Percentiles rank a stretch among this genome's conserved stretches.
Conservation (phyloP, 2,888 invertebrate species). For the Drosophila neutralis region DNA sequence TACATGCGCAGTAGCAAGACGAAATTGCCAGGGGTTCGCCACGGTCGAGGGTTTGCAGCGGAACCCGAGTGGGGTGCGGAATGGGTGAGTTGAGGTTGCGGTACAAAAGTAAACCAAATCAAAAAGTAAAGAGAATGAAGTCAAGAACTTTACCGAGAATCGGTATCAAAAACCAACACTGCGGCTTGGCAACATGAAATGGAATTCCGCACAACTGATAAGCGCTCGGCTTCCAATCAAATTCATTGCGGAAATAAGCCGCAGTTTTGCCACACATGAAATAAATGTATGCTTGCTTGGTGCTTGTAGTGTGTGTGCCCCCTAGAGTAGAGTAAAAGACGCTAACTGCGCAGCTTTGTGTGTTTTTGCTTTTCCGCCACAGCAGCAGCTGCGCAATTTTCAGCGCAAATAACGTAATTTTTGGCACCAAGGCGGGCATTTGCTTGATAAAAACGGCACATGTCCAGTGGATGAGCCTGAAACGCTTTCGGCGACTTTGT, state of each 20-base stretch:
- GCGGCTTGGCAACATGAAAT: constrained; percentile 25
- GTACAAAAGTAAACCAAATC: not conserved
- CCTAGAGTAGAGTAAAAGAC: constrained; percentile 21
- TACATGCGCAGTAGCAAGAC: constrained; percentile 59
- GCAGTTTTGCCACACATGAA: constrained; percentile 5
- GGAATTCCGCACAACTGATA: constrained; percentile 47
- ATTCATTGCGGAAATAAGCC: constrained; percentile 58
- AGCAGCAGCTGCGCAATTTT: constrained; percentile 21
- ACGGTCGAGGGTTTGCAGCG: constrained; percentile 27
- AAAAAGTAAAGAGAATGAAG: constrained; percentile 2
- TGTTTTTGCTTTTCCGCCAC: constrained; percentile 30
- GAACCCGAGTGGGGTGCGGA: not conserved
- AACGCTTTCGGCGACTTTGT: constrained; percentile 38
- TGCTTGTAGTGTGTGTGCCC: not conserved
- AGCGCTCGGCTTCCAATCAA: constrained; percentile 54
- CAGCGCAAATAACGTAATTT: constrained; percentile 40
- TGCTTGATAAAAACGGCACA: constrained; percentile 43
- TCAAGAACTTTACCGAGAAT: constrained; percentile 23
- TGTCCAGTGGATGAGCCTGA: constrained; percentile 22
- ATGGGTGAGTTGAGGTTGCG: not conserved
- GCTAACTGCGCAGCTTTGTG: constrained; percentile 66
- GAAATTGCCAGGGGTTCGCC: constrained; percentile 17
- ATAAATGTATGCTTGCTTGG: constrained; percentile 14
- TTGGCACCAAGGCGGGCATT: constrained; percentile 14
- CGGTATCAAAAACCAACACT: constrained; percentile 21